Base-by-base conservation (phyloP, 2,113 vertebrate species). In the Vicugna pacos region DNA sequence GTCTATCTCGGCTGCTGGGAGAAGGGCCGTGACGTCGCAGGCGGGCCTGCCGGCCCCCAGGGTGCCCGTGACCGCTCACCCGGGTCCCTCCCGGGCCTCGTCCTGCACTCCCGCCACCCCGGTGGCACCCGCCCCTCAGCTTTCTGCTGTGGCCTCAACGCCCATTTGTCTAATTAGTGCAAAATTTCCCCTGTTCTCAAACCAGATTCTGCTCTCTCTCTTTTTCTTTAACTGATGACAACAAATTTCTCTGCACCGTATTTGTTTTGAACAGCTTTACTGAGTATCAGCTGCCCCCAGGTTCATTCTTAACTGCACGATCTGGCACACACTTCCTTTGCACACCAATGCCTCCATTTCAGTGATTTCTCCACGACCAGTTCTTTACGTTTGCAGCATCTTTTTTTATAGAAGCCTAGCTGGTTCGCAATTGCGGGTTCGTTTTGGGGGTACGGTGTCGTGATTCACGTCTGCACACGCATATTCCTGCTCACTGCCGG, bases 61-160 rank as follows among this genome's bases (percentile, higher is more conserved):
- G 38, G 38, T 5, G 38, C 38, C 38, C 5, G 38, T 1, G 38
- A 19, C 6, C 8, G 10, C 5, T 3, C 35, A 3, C 0, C 67
- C 13, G 2, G 58, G 0, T 15, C 42, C 52, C 30, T 19, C 38
- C 35, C 17, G 6, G 60, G 60, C 32, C 48, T 24, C 1, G 10
- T 12, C 16, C 3, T 8, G 4, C 1, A 8, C 6, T 16, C 20
- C 14, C 24, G 3, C 19, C 22, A 15, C 15, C 10, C 15, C 17
- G 0, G 16, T 1, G 24, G 32, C 35, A 35, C 17, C 28, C 10
- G 16, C 19, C 32, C 7, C 17, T 46, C 35, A 1, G 20, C 35
- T 69, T 91, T 46, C 14, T 60, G 11, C n/a, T 10, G 1, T 2
- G 30, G 30, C 30, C 30, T 91, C 56, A 16, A 30, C 48, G 38